phyloP scores from a whole-genome alignment of 2,797 vertebrate species.

The Poeciliopsis gracilis region DNA sequence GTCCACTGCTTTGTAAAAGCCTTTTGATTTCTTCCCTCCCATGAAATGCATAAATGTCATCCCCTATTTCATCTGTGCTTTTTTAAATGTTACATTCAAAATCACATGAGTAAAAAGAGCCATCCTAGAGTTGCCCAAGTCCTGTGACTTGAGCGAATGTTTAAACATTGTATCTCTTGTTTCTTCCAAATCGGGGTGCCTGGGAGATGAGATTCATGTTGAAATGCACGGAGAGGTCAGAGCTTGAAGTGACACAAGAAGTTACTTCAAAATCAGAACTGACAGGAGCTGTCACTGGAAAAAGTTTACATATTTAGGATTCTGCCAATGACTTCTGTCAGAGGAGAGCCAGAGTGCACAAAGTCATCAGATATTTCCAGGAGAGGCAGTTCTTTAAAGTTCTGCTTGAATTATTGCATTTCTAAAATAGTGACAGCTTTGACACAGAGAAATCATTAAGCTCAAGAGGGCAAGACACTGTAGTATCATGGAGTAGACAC shows the following conservation, averaged over 20 bases:
- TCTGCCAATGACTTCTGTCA: conserved; percentile 54
- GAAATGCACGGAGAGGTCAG: conserved; percentile 30
- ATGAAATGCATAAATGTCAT: background rate
- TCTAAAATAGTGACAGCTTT: background rate
- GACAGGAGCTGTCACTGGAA: conserved; percentile 58
- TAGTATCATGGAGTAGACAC: background rate
- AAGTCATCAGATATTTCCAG: conserved; percentile 23
- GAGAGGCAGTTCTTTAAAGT: conserved; percentile 14
- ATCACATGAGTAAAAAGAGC: background rate
- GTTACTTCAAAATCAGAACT: conserved; percentile 42
- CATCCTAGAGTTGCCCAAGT: background rate
- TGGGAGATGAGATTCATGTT: conserved; percentile 29
- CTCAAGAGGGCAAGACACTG: background rate
- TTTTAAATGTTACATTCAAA: background rate
- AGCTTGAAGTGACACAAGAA: conserved; percentile 47
- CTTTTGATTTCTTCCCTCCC: background rate
- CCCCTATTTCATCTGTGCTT: background rate
- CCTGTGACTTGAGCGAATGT: background rate
- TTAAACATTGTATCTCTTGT: background rate
- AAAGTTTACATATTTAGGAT: conserved; percentile 35
- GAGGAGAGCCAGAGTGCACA: conserved; percentile 29
- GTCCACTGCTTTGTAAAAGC: background rate
- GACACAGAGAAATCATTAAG: background rate
- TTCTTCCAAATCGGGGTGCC: background rate
- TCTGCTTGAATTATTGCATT: conserved; percentile 5